Evolutionary conservation across 92 coral and sea anemone species (phyloP), one percentile per base, ranked within the genome.

Genomic region (Galaxea fascicularis): DNA sequence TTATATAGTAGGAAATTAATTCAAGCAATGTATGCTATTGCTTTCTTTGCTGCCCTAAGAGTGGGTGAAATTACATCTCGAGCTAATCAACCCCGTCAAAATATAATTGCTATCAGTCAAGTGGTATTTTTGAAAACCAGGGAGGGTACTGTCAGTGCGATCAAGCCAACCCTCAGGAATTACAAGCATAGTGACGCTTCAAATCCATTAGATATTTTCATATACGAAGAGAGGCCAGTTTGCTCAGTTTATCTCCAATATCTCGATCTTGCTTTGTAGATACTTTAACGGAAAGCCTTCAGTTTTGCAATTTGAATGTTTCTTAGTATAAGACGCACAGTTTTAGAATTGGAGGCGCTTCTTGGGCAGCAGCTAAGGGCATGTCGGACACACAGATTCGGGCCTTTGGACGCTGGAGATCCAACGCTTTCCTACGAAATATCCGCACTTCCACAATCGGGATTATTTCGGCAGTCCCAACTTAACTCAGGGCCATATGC

Each of bases 41-140:
- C 69, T 25, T 66, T 82, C 59, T 27, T 46, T 44, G 85, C 80
- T 30, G 58, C 45, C 35, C 64, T 75, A 14, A 75, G 73, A 59
- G 85, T 31, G 16, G 80, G 78, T 51, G 86, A 49, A 82, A 80
- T 80, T 68, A 80, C 85, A 18, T 59, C n/a, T 59, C 65, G 65
- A 22, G 65, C 24, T 22, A 15, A 18, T 63, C 69, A 22, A 63
- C 69, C 41, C 16, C 15, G 69, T 63, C 73, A 77, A 53, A 77
- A 57, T 54, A 77, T 39, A 14, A 63, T 16, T 24, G 13, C 8
- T 18, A 24, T 52, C 44, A 9, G 64, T 15, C 25, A 49, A 45
- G 25, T 18, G 3, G 63, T 10, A 3, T 30, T 29, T 63, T 8
- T 26, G 69, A 25, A 63, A 63, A 63, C 69, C 69, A n/a, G 62